Evolutionary conservation across 2,113 vertebrate species (phyloP).

Genomic region (Nycticryphes semicollaris): DNA sequence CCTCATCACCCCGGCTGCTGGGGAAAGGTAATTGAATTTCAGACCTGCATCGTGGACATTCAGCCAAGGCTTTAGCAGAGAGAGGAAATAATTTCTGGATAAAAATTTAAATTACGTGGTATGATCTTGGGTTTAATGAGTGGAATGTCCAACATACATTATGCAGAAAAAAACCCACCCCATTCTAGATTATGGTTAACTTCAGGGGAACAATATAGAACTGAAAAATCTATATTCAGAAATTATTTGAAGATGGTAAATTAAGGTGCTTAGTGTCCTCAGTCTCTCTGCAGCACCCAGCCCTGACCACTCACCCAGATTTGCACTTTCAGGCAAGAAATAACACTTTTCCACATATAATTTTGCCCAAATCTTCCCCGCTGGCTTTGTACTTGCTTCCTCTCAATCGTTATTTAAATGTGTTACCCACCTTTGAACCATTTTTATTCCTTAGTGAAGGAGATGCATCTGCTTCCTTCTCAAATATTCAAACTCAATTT

Average conservation of each 20-base stretch:
- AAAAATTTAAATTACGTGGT: conserved; percentile 30
- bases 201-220: background rate
- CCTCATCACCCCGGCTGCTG: conserved; percentile 19
- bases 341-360: fast-evolving
- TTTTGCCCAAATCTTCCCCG: background rate
- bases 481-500: background rate
- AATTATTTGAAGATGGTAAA: background rate
- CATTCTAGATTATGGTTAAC: background rate
- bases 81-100: conserved; percentile 28
- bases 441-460: background rate
- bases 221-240: background rate
- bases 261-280: background rate
- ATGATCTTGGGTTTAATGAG: conserved; percentile 24
- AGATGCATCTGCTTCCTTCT: background rate
- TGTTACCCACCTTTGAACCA: background rate
- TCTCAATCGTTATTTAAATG: background rate
- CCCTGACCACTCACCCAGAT: background rate
- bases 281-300: background rate
- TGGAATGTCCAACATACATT: background rate
- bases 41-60: background rate
- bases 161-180: background rate
- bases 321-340: background rate
- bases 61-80: conserved; percentile 8
- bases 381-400: background rate
- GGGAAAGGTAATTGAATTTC: conserved; percentile 59